A percentile compares a stretch with the other conserved stretches of the same genome.
phyloP scores from a whole-genome alignment of 1,140 invertebrate species.

The Andrena cerasifolii region DNA sequence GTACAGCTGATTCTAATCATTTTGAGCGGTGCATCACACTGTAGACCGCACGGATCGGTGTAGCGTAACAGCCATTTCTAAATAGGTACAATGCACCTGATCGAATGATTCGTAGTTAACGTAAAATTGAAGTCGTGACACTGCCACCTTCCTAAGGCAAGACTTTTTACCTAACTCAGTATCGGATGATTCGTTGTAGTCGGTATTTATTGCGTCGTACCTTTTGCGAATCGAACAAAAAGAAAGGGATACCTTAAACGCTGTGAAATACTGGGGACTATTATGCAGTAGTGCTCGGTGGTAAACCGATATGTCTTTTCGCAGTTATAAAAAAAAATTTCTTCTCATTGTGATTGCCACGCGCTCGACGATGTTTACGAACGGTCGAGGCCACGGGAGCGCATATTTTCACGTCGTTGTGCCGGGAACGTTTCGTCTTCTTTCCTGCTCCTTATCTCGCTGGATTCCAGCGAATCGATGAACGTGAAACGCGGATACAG shows the following conservation, averaged over 20 bases:
- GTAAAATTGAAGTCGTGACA: slow-evolving; percentile 18
- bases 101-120: not conserved
- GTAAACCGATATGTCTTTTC: not conserved
- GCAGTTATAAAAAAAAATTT: not conserved
- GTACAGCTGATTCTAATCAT: not conserved
- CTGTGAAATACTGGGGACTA: slow-evolving; percentile 10
- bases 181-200: not conserved
- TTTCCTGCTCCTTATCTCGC: not conserved
- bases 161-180: slow-evolving; percentile 14
- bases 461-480: not conserved
- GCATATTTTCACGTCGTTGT: not conserved
- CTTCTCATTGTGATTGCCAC: not conserved
- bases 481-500: not conserved
- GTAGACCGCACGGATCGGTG: not conserved
- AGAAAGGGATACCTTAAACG: not conserved
- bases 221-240: not conserved
- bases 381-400: too few species aligned
- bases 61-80: slow-evolving; percentile 9
- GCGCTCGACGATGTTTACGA: not conserved
- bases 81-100: slow-evolving; percentile 19
- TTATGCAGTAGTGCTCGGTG: not conserved
- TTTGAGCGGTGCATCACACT: slow-evolving; percentile 5
- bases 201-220: slow-evolving; percentile 15
- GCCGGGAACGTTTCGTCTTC: not conserved
- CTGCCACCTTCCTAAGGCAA: slow-evolving; percentile 43